Evolutionary conservation across 2,113 vertebrate species (phyloP).

Genomic region (Pseudois nayaur): DNA sequence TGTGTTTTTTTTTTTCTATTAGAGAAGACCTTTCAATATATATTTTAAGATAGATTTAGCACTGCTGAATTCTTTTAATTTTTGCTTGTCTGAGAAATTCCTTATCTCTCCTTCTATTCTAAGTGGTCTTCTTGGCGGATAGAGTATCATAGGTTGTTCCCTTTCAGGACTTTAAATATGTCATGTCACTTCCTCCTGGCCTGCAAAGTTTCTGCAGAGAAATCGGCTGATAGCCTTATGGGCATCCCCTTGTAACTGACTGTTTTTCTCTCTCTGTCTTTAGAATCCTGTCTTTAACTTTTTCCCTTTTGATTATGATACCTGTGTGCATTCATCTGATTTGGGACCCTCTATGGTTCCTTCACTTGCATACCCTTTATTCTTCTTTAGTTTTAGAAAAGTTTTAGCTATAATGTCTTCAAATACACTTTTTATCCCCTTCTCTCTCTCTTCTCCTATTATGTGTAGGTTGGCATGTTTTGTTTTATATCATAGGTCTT

Average conservation of each 20-base stretch:
- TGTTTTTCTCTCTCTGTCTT: background rate
- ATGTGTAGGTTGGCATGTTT: background rate
- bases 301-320: background rate
- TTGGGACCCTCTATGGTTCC: background rate
- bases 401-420: background rate
- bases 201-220: background rate
- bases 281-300: background rate
- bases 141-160: background rate
- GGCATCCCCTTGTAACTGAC: background rate
- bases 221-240: background rate
- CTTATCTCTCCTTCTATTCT: background rate
- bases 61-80: background rate
- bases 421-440: background rate
- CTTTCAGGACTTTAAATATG: background rate
- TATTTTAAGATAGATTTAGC: background rate
- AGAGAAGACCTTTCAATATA: background rate
- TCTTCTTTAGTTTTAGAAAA: background rate
- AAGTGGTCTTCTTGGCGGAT: background rate
- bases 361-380: background rate
- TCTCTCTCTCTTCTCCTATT: background rate
- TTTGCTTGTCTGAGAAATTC: background rate
- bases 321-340: background rate
- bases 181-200: background rate
- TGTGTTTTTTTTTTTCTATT: background rate
- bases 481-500: background rate